Evolutionary conservation across 1,140 invertebrate genomes (phyloP), one percentile per base, ranked within the genome.

Genomic region (Centruroides sculpturatus): DNA sequence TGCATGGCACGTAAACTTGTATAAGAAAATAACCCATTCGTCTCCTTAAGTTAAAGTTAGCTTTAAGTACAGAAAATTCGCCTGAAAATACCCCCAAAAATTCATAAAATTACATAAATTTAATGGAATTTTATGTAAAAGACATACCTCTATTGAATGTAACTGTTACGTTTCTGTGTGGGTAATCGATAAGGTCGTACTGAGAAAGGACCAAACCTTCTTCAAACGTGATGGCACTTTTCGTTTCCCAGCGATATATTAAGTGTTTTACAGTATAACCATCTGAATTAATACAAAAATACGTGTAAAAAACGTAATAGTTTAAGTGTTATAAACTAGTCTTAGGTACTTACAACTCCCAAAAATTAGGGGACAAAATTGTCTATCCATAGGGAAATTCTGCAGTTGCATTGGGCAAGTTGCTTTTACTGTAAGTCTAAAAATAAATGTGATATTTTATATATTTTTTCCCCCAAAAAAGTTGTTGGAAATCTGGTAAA

Each of bases 401-500:
- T 74, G 71, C 60, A 81, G 65, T 55, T 77, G 69, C 79, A 81
- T 80, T 8, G 76, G 77, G 70, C 79, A 81, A 12, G 71, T 71
- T 35, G 79, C 77, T 60, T 76, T 76, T 4, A 77, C 72, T 7
- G 76, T 77, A 64, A 77, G 60, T 66, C 75, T 76, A 64, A 11
- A 70, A 69, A 35, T 58, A 49, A 60, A 47, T 51, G 41, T 41
- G 41, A 41, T 5, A 41, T 41, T 8, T 41, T 41, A 41, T 41
- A 41, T 41, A 41, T 41, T 41, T 41, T 41, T 41, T 3, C 23
- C 23, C 23, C 23, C 0, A 23, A 41, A 41, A 41, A 41, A 2
- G 41, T 41, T 41, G 41, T 5, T 8, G 8, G 8, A 41, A 41
- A 41, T 41, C 41, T 41, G 41, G 41, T 41, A 41, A 41, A 41